Evolutionary conservation across 1,140 invertebrate genomes (phyloP), one percentile per base, ranked within the genome.

Genomic region (Maconellicoccus hirsutus): DNA sequence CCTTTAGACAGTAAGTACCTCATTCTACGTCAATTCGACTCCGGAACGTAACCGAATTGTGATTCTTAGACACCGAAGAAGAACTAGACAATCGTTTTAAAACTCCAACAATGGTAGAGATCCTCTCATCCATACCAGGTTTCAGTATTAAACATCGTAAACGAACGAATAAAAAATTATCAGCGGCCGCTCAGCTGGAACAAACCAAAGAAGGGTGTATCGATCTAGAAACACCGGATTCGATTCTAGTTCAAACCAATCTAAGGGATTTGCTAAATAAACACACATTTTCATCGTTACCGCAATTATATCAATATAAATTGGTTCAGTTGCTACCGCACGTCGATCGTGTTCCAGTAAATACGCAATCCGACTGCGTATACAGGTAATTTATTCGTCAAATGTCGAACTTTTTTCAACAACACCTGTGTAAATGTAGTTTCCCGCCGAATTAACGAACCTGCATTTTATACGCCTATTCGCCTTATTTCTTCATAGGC

Each of bases 141-240:
- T 94, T 95, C 77, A 91, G 86, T 78, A 84, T 92, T 59, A 91
- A 91, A 78, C 89, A 88, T 59, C 80, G 89, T 69, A 88, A 89
- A 78, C 82, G 89, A 74, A 82, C 86, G 14, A 89, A 87, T 74
- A 89, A 88, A 72, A 91, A 93, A 78, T 71, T 78, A 22, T 78
- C 77, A 21, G 89, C 91, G 72, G 93, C 93, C 66, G 93, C 93
- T 71, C 94, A 97, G 79, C 82, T 98, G 72, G 92, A 94, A 77
- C 90, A 94, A 72, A 92, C 90, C 19, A 90, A 91, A 70, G 92
- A 95, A 81, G 93, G 94, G 39, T 91, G 90, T 77, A 92, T 98
- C 73, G 94, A 98, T 82, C 82, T 98, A 75, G 93, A 96, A 82
- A 95, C 94, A 33, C 93, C 95, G n/a, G 93, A 96, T 77, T 97